Evolutionary conservation across 2,888 invertebrate genomes (phyloP), one percentile per base, ranked within the genome.

Genomic region (Crioceris asparagi): DNA sequence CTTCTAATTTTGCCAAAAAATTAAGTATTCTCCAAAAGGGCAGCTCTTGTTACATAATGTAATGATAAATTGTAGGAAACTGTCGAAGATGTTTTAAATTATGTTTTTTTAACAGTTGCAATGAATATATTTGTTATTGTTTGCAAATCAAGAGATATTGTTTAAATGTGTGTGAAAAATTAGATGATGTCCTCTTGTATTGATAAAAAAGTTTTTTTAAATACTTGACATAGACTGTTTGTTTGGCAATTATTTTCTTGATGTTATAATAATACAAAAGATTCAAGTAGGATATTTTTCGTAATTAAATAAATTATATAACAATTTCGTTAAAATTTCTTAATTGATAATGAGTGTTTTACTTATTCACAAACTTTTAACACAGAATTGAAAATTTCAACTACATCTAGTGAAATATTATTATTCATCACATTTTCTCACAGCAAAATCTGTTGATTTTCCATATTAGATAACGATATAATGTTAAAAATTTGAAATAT

Each of bases 211-310:
- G n/a, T n/a, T n/a, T n/a, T n/a, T n/a, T n/a, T n/a, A n/a, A n/a
- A n/a, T n/a, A n/a, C n/a, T n/a, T n/a, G n/a, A n/a, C n/a, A n/a
- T n/a, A n/a, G n/a, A n/a, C n/a, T n/a, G n/a, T n/a, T n/a, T n/a
- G n/a, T n/a, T n/a, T n/a, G n/a, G n/a, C n/a, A 12, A 4, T 51
- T 52, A 48, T 35, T 53, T 53, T 52, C 51, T 55, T 45, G 54
- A 55, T 57, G 54, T 57, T 55, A 53, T 54, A 50, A 43, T n/a
- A n/a, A n/a, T n/a, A n/a, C 43, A 50, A 48, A 49, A 55, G 52
- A 54, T 46, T 52, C n/a, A 54, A 52, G 58, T 60, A 61, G 59
- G 55, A 58, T 61, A 61, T 61, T 61, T 61, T 61, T 61, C 59
- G 59, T 61, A 61, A 60, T 56, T 60, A 58, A 59, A 60, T 55